Evolutionary conservation across 2,888 invertebrate species (phyloP), one percentile per base, ranked within the genome.

Genomic region (Eurytoma californica): DNA sequence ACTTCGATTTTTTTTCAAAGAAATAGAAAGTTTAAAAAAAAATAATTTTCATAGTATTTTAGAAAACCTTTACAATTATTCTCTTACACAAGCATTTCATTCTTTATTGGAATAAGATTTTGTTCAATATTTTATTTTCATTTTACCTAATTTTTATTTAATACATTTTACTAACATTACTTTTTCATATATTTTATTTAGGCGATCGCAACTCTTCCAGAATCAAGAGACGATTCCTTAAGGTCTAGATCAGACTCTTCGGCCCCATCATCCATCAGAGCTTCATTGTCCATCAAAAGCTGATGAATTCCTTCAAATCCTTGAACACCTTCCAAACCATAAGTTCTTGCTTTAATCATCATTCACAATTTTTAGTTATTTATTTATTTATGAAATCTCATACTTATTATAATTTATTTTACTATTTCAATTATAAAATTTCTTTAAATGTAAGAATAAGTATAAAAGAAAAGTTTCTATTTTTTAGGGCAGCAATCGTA

Each of bases 231-330:
- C 79, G 86, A 86, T 78, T 82, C 85, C 13, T 57, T 83, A 53
- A 85, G 80, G 78, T 83, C 87, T 60, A 83, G 84, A 83, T 86
- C 86, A 47, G 84, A 84, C 80, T 85, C 82, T 80, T 84, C 84
- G 47, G 81, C 83, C 57, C 85, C 86, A 68, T 73, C 84, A 68
- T 73, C 84, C n/a, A 80, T 83, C 60, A 83, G 80, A 82, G 83
- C 86, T 20, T 82, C 86, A 30, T 39, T 84, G 66, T 86, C 87
- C 77, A 79, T 85, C 39, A 83, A 81, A 80, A 84, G 80, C 66
- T 82, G 77, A 80, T 67, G 78, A 80, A 80, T 69, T 61, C 81
- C 79, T 77, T 39, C 70, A n/a, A 65, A 72, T 73, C 76, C 77
- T 77, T 72, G n/a, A 72, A 49, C 60, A 57, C 74, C 72, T 75